A percentile compares a stretch with the other conserved stretches of the same genome.
Conservation (phyloP, 30 jellyfish, hydroid and myxozoan genomes). For the Pseudorhiza aurosa region DNA sequence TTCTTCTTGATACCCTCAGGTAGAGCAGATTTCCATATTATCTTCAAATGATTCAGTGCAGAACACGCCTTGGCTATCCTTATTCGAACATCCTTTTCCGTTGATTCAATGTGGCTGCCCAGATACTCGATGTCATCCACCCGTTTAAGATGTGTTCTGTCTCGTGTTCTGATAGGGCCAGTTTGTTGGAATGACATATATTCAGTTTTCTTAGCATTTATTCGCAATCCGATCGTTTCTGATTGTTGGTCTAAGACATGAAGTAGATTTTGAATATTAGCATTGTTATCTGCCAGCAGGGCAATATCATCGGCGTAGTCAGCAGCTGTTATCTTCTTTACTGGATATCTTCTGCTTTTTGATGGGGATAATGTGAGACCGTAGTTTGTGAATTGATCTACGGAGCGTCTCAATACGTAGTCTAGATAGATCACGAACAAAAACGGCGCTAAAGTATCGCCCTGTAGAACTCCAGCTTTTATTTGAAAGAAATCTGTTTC, state of each 20-base stretch:
- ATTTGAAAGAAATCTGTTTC: no score
- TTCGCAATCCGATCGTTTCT: neutral
- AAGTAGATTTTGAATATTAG: neutral
- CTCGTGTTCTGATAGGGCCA: neutral
- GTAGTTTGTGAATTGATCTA: no score
- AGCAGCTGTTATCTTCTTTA: conserved; percentile 20
- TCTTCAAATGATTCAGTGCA: conserved; percentile 18
- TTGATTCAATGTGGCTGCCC: conserved; percentile 30
- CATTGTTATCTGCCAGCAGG: neutral
- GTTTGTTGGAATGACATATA: conserved; percentile 30
- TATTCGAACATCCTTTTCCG: conserved; percentile 28
- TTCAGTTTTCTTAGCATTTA: conserved; percentile 33
- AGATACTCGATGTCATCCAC: conserved; percentile 3
- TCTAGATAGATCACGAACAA: no score
- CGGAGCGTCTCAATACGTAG: no score
- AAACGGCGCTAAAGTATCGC: no score
- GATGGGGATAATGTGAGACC: no score
- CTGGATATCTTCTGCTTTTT: conserved; percentile 15
- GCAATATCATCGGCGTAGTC: conserved; percentile 54
- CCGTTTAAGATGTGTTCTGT: neutral
- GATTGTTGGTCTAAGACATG: neutral
- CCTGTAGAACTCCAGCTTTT: no score
- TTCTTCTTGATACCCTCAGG: neutral
- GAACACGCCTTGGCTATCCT: conserved; percentile 36
- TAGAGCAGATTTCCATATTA: conserved; percentile 40